Percentiles rank a stretch among this genome's conserved stretches.
Conservation (phyloP, 2,888 invertebrate species). For the Drosophila stalkeri region DNA sequence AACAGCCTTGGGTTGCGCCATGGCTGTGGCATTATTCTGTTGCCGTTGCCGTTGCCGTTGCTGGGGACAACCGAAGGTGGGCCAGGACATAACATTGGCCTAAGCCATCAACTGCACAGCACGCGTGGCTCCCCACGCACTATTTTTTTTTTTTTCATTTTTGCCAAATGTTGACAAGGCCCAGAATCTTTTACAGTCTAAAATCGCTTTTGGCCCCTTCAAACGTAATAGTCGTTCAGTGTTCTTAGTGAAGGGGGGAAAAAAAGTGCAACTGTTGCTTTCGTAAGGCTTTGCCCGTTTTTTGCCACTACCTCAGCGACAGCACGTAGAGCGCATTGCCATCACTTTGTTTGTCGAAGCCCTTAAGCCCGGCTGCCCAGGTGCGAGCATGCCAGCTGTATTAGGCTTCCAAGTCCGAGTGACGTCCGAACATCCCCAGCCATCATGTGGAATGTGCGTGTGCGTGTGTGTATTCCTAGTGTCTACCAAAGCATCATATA, state of each 20-base stretch:
- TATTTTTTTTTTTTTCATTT: background rate
- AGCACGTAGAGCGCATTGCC: background rate
- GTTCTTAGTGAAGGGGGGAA: background rate
- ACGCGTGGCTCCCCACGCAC: background rate
- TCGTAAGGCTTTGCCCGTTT: background rate
- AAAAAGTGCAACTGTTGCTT: constrained; percentile 7
- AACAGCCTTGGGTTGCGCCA: background rate
- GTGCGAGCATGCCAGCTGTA: constrained; percentile 2
- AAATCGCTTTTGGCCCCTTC: background rate
- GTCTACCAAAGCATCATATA: background rate
- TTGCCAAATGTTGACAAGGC: background rate
- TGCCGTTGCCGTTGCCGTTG: constrained; percentile 1
- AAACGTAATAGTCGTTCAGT: background rate
- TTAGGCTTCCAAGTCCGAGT: background rate
- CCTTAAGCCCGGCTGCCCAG: constrained; percentile 1
- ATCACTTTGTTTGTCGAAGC: background rate
- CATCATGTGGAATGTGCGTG: background rate
- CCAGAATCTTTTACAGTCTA: background rate
- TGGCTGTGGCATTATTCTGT: background rate
- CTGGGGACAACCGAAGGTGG: constrained; percentile 2
- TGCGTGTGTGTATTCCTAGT: background rate
- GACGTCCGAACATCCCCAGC: background rate
- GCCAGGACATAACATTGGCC: background rate
- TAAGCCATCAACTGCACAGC: background rate
- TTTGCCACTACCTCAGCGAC: background rate